Evolutionary conservation across 2,797 vertebrate genomes (phyloP).

Genomic region (Spinibarbus caldwelli): DNA sequence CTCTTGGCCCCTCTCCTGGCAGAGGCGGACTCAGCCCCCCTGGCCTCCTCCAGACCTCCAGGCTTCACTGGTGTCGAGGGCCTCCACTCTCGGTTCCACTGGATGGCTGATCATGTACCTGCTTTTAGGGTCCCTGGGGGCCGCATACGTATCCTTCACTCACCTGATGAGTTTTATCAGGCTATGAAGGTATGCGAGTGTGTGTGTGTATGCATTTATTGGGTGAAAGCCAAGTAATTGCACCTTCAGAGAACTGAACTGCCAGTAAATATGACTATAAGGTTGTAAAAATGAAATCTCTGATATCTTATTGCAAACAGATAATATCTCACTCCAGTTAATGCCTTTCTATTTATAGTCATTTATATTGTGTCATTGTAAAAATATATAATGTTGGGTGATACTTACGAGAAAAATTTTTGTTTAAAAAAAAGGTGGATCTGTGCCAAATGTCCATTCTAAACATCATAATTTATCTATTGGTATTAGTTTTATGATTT

Average conservation of each 20-base stretch:
- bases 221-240: neutral
- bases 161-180: conserved; percentile 92
- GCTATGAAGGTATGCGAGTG: conserved; percentile 82
- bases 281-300: neutral
- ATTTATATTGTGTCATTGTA: neutral
- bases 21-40: conserved; percentile 76
- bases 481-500: neutral
- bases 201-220: neutral
- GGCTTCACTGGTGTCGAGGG: conserved; percentile 80
- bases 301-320: neutral
- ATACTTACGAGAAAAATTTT: neutral
- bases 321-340: neutral
- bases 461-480: neutral
- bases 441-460: neutral
- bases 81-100: conserved; percentile 80
- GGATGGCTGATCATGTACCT: conserved; percentile 92
- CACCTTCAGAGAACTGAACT: neutral
- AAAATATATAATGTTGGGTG: neutral
- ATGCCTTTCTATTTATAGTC: neutral
- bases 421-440: neutral
- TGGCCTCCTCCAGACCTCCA: conserved; percentile 66
- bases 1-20: conserved; percentile 89
- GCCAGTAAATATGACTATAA: neutral
- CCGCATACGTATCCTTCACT: conserved; percentile 84
- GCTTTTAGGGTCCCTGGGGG: conserved; percentile 89